Base-by-base conservation (phyloP, 2,797 vertebrate species). In the Myripristis jacobus region DNA sequence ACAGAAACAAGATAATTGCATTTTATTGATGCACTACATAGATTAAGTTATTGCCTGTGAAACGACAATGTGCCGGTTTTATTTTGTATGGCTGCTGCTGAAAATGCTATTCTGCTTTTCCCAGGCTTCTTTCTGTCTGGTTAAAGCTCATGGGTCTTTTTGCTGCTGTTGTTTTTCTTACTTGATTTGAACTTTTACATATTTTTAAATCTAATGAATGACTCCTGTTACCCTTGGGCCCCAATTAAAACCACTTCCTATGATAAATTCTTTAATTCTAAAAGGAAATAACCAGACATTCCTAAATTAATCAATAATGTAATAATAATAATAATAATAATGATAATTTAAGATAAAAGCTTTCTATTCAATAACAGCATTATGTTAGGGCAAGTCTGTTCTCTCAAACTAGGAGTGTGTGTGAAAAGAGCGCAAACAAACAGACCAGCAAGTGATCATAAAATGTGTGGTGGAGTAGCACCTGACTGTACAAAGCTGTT, bases 1-100 rank as follows among this genome's bases (percentile, higher is more conserved):
- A 8, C 0, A 43, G 36, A 72, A 60, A 76, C 21, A 57, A 57
- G 24, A 43, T 22, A 62, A 70, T 8, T 4, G 24, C 27, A 43
- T 8, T 9, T 2, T 6, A 0, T 16, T 38, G 46, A 34, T 53
- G 24, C 57, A 57, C 63, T 50, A 46, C 5, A 0, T 0, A 24
- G 0, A 69, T 63, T 0, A 24, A 16, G 18, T 1, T 21, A 58
- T 50, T 67, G 0, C 31, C 36, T 38, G 19, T 52, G 18, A 6
- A 58, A 67, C 9, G 31, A 53, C 31, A 22, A 10, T 29, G 13
- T 55, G 8, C 1, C 11, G 38, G 11, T 10, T 54, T 53, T 36
- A 48, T n/a, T 24, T 25, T 29, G 2, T 6, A 15, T 19, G 61
- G 29, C 24, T 34, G 27, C 5, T 29, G 22, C 24, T n/a, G 12